Evolutionary conservation across 2,888 invertebrate species (phyloP), one percentile per base, ranked within the genome.

Genomic region (Melikaiella ostensackeni): DNA sequence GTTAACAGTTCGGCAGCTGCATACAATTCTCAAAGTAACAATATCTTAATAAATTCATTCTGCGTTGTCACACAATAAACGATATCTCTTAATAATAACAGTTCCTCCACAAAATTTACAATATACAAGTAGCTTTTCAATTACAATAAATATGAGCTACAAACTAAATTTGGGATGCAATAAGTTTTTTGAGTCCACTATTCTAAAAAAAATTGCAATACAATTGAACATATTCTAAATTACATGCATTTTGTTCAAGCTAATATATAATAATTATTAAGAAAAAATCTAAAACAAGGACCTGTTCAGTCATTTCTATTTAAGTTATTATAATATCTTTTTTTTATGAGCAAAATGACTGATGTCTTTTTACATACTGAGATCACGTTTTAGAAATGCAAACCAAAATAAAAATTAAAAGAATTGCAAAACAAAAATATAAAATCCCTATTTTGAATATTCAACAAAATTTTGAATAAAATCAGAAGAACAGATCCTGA

Each of bases 1-100:
- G 84, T 86, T 84, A 88, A 88, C 81, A 85, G 84, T 86, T 86
- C 86, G 86, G 83, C 81, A 77, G 75, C 83, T 79, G 77, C 83
- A 86, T 76, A 85, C 84, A 84, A 85, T 82, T 81, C 78, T 84
- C 82, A 80, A 83, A 81, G 78, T 86, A 88, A 88, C 86, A 86
- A 84, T 83, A 82, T 82, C 77, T 35, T 75, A 33, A 76, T 76
- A 81, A 78, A 80, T 63, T 82, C 76, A 77, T 42, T 80, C 76
- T 80, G 75, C 79, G 70, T 74, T 64, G 62, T 76, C 77, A 80
- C 76, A 74, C 76, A 50, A 75, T 77, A 79, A 50, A 74, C 73
- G 70, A 50, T 50, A 70, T 70, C 19, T 70, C 11, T n/a, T 70
- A 42, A 16, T 42, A 42, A 70, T 70, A 70, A 70, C 70, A 70